Conservation (phyloP, 1,140 invertebrate species). For the Drosophila athabasca region DNA sequence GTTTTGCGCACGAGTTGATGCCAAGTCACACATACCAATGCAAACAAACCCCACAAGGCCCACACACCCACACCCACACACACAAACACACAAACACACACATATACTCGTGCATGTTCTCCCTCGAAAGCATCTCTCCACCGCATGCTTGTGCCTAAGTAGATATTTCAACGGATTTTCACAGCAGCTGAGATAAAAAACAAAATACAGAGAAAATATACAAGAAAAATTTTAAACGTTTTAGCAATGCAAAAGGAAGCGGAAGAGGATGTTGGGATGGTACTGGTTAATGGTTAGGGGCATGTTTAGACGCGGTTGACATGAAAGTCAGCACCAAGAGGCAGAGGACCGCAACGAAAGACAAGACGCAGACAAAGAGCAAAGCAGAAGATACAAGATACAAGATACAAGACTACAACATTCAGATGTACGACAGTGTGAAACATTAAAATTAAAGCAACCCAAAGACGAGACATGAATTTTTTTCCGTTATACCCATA, state of each 20-base stretch:
- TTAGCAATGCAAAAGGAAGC: slow-evolving; percentile 14
- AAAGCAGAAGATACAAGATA: neutral
- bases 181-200: slow-evolving; percentile 56
- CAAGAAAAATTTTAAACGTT: slow-evolving; percentile 63
- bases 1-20: slow-evolving; percentile 73
- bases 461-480: slow-evolving; percentile 1
- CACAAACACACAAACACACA: slow-evolving; percentile 13
- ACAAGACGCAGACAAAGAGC: neutral
- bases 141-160: slow-evolving; percentile 64
- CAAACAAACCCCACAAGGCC: slow-evolving; percentile 16
- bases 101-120: slow-evolving; percentile 19
- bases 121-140: slow-evolving; percentile 8
- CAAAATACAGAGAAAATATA: slow-evolving; percentile 19
- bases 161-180: slow-evolving; percentile 71
- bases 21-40: slow-evolving; percentile 47
- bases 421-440: slow-evolving; percentile 30
- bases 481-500: neutral
- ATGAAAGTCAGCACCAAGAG: slow-evolving; percentile 32
- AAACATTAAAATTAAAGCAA: slow-evolving; percentile 48
- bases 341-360: slow-evolving; percentile 23
- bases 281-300: slow-evolving; percentile 27
- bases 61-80: slow-evolving; percentile 19
- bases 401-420: slow-evolving; percentile 3
- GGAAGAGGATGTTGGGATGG: neutral
- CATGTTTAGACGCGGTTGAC: slow-evolving; percentile 48